Conservation (phyloP, 2,113 vertebrate species). For the Periophthalmus modestus region DNA sequence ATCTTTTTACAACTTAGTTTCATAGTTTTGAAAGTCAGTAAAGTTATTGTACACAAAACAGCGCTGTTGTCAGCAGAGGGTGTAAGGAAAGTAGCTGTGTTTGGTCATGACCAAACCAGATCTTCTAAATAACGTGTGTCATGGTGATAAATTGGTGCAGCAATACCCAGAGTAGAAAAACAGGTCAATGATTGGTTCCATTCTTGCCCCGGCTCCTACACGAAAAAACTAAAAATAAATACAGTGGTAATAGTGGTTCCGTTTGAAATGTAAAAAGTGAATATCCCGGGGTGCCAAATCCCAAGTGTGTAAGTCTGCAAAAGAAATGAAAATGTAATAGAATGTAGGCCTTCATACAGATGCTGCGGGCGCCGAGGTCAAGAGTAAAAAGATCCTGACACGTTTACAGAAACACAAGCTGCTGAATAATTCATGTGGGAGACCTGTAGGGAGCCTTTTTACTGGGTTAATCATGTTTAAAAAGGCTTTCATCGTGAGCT, state of each 20-base stretch:
- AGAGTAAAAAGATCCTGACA: constrained; percentile 41
- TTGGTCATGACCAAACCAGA: neutral
- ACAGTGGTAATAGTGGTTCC: neutral
- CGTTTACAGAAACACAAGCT: constrained; percentile 39
- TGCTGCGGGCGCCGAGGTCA: constrained; percentile 26
- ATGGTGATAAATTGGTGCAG: neutral
- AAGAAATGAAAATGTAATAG: neutral
- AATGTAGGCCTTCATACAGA: neutral
- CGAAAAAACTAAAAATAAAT: neutral
- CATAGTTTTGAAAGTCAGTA: too few species aligned
- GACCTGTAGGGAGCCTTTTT: constrained; percentile 24
- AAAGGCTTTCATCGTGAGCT: neutral
- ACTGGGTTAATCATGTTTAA: constrained; percentile 19
- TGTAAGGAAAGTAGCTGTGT: neutral
- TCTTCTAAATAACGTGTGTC: too few species aligned
- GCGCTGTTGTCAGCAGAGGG: too few species aligned
- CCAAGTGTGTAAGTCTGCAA: neutral
- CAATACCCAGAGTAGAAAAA: neutral
- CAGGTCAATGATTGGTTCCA: neutral
- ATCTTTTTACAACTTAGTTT: too few species aligned
- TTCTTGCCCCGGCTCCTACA: neutral
- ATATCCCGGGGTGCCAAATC: neutral
- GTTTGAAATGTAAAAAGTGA: neutral
- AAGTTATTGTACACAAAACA: too few species aligned
- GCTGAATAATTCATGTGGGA: constrained; percentile 43